Conservation (phyloP, 2,113 vertebrate species). For the Hyla sarda region DNA sequence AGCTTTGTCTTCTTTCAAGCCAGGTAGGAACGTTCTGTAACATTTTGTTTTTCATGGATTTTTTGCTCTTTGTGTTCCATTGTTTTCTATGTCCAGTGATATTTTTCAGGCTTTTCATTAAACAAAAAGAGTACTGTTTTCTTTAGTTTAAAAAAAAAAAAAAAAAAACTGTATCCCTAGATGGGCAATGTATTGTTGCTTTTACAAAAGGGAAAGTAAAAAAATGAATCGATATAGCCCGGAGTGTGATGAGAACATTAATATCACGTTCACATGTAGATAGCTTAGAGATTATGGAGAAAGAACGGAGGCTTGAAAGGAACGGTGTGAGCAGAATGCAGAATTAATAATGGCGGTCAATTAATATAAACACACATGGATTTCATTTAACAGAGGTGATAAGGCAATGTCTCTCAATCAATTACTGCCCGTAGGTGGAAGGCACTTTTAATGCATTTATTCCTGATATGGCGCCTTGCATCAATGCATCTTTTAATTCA, state of each 20-base stretch:
- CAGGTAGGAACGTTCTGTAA: constrained; percentile 15
- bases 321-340: constrained; percentile 34
- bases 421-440: constrained; percentile 38
- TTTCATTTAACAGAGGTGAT: constrained; percentile 52
- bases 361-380: constrained; percentile 45
- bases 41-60: constrained; percentile 15
- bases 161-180: not conserved
- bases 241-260: constrained; percentile 35
- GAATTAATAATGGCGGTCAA: constrained; percentile 36
- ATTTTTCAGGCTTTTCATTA: not conserved
- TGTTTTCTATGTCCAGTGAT: constrained; percentile 13
- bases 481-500: constrained; percentile 44
- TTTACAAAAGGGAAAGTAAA: not conserved
- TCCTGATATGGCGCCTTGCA: constrained; percentile 34
- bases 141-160: too few relatives aligned
- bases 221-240: constrained; percentile 27
- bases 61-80: not conserved
- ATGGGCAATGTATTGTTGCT: not conserved
- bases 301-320: not conserved
- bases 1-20: constrained; percentile 27
- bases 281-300: constrained; percentile 21
- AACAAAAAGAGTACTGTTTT: not conserved
- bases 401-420: constrained; percentile 47
- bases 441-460: constrained; percentile 35
- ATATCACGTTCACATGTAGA: constrained; percentile 44